Percentiles rank a stretch among this genome's conserved stretches.
Conservation (phyloP, 2,797 vertebrate genomes). For the Sarcoramphus papa region DNA sequence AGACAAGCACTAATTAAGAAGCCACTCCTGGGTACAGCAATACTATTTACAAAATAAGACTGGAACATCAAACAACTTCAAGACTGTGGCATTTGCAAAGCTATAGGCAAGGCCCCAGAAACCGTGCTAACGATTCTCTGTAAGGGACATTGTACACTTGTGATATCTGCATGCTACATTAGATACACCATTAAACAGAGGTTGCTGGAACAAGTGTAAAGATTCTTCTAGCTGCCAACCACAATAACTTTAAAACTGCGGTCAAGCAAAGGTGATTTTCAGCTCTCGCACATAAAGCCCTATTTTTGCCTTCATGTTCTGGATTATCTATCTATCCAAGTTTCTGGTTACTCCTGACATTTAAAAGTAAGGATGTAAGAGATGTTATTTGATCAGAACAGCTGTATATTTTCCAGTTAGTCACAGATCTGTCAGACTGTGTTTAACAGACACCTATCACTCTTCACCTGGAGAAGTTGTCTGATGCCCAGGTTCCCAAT, state of each 20-base stretch:
- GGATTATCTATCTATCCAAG: not conserved
- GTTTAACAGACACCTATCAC: not conserved
- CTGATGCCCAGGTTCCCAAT: not conserved
- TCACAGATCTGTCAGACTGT: not conserved
- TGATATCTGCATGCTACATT: too few species aligned
- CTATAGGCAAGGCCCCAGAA: not conserved
- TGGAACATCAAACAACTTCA: not conserved
- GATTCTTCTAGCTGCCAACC: not conserved
- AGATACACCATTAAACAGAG: not conserved
- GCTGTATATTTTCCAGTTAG: not conserved
- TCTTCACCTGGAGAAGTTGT: not conserved
- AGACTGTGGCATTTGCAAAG: not conserved
- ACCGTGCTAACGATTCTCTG: fast-evolving
- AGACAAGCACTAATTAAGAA: not conserved
- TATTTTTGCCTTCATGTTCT: not conserved
- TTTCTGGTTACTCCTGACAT: not conserved
- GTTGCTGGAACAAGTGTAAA: not conserved
- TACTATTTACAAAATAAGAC: not conserved
- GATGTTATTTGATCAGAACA: not conserved
- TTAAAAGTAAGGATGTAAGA: not conserved
- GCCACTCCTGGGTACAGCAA: not conserved
- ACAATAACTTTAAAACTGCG: not conserved
- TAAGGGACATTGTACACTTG: too few species aligned
- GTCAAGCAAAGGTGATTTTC: not conserved
- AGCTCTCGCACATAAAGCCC: not conserved